Percentiles rank a stretch among this genome's conserved stretches.
These are phyloP conservation scores for Caenorhabditis sinica DNA, from an alignment of 2,888 invertebrate species.

Conservation along the genomic window DNA sequence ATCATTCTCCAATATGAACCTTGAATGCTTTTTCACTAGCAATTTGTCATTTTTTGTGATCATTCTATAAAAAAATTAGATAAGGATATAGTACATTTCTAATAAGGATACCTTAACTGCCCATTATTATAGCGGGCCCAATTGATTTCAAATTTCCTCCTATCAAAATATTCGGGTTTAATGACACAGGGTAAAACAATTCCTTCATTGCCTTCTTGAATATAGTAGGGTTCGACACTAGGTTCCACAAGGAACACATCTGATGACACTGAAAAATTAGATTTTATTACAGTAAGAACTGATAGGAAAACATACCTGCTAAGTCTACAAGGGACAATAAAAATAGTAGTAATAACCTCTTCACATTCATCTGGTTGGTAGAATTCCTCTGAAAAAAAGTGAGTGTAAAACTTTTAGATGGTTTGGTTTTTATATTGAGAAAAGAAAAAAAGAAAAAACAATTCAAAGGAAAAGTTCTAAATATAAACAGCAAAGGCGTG, in stretches of 20 bases:
- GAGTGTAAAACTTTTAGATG: too few species aligned
- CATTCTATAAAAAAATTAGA: constrained; percentile 66
- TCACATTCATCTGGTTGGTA: constrained; percentile 27
- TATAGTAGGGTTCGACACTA: constrained; percentile 77
- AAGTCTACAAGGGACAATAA: not conserved
- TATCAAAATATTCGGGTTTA: constrained; percentile 55
- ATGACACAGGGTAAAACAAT: constrained; percentile 77
- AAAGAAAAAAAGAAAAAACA: not conserved
- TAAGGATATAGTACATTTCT: not conserved
- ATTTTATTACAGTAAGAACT: not conserved
- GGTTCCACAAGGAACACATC: constrained; percentile 87
- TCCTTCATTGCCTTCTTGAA: constrained; percentile 74
- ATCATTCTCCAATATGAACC: constrained; percentile 69
- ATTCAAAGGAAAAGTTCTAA: not conserved
- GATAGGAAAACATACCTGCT: not conserved
- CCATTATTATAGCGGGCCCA: constrained; percentile 73
- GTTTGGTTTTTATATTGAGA: not conserved
- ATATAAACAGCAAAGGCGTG: not conserved
- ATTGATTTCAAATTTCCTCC: constrained; percentile 68
- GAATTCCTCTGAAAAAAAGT: constrained; percentile 37
- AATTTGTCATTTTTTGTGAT: constrained; percentile 70
- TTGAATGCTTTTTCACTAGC: constrained; percentile 67
- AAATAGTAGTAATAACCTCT: constrained; percentile 13
- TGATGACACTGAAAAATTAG: constrained; percentile 87
- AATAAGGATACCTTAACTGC: constrained; percentile 61